phyloP scores from a whole-genome alignment of 2,888 invertebrate species.

The Neoascia interrupta region DNA sequence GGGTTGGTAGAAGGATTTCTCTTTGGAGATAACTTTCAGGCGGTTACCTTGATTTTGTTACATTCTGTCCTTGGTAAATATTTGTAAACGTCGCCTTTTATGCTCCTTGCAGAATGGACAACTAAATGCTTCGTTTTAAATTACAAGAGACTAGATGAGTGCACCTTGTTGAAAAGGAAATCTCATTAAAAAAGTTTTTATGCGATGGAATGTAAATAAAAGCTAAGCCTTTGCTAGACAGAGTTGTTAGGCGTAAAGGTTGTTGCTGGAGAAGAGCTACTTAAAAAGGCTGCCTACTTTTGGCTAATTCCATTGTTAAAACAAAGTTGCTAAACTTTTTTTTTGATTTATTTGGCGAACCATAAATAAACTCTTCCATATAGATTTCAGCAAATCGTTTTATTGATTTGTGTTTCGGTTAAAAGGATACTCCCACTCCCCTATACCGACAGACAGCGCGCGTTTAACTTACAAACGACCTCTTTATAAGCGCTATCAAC shows the following conservation, averaged over 20 bases:
- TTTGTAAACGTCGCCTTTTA: conserved; percentile 23
- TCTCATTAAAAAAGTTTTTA: conserved; percentile 7
- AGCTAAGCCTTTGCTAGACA: no score
- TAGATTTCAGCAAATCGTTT: no score
- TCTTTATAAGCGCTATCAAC: background rate
- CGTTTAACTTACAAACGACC: background rate
- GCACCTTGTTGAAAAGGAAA: background rate
- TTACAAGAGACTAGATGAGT: background rate
- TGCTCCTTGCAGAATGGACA: conserved; percentile 3
- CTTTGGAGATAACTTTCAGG: conserved; percentile 48
- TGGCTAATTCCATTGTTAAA: no score
- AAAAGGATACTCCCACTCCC: background rate
- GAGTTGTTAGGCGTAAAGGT: no score
- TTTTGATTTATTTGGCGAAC: no score
- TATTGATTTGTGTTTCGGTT: no score
- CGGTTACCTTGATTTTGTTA: conserved; percentile 51
- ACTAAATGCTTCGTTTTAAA: conserved; percentile 32
- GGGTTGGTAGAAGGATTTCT: conserved; percentile 18
- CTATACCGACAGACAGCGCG: background rate
- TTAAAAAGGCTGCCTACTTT: no score
- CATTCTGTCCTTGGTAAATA: conserved; percentile 54
- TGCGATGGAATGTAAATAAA: conserved; percentile 3
- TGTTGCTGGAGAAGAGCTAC: no score
- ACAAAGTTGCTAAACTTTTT: no score
- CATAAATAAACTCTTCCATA: no score